These are phyloP conservation scores for Gobionotothen gibberifrons DNA, from an alignment of 2,797 vertebrate species.

Conservation along the genomic window DNA sequence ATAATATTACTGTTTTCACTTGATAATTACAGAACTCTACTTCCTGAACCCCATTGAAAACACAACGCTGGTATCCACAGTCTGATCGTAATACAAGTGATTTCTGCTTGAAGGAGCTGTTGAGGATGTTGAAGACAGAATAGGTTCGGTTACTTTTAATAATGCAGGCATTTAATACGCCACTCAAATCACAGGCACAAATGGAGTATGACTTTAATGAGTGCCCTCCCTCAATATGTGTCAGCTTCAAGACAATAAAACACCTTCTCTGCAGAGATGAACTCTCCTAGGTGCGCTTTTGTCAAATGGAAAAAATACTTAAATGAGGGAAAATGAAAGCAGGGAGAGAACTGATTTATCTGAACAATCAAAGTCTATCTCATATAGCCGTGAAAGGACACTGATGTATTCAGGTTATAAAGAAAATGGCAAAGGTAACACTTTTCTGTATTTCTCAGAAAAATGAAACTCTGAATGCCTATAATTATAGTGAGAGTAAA, in stretches of 20 bases:
- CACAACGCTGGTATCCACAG: constrained; percentile 20
- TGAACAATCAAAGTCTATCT: constrained; percentile 25
- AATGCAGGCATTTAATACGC: constrained; percentile 68
- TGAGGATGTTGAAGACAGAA: constrained; percentile 49
- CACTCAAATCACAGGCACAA: constrained; percentile 47
- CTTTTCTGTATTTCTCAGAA: background rate
- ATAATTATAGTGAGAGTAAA: background rate
- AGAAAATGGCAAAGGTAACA: background rate
- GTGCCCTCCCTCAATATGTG: constrained; percentile 51
- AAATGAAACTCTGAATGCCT: background rate
- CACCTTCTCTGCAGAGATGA: constrained; percentile 58
- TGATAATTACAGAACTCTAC: constrained; percentile 3
- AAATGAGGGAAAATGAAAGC: constrained; percentile 18
- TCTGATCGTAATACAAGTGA: constrained; percentile 40
- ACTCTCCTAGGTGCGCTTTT: constrained; percentile 38
- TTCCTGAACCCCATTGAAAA: constrained; percentile 20
- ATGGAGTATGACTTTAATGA: constrained; percentile 69
- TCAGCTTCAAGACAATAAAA: constrained; percentile 44
- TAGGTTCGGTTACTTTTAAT: constrained; percentile 65
- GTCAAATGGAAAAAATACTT: constrained; percentile 33
- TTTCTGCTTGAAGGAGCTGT: constrained; percentile 51
- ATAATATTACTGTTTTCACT: constrained; percentile 24
- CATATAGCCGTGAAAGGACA: constrained; percentile 19
- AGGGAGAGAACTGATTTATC: constrained; percentile 25
- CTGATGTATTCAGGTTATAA: constrained; percentile 3